Percentiles rank a stretch among this genome's conserved stretches.
phyloP scores from a whole-genome alignment of 2,797 vertebrate genomes.

The Pachyuromys duprasi region DNA sequence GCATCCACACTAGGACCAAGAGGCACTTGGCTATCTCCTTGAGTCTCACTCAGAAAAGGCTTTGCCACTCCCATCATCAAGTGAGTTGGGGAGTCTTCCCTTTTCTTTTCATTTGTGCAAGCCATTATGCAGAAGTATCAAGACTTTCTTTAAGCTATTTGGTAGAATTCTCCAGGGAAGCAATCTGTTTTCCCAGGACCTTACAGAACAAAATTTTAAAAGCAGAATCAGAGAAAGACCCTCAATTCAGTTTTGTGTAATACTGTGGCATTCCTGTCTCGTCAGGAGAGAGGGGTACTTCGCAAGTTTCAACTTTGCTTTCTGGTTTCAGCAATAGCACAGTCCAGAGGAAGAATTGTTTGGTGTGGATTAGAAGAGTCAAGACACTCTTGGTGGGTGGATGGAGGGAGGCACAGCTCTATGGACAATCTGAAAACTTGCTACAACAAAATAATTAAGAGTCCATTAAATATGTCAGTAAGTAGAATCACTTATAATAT shows the following conservation, averaged over 20 bases:
- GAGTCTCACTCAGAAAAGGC: background rate
- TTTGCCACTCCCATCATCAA: background rate
- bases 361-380: too few species aligned
- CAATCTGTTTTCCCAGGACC: background rate
- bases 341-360: background rate
- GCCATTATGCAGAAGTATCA: background rate
- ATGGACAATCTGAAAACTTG: background rate
- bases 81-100: background rate
- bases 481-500: background rate
- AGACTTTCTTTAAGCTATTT: constrained; percentile 16
- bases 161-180: background rate
- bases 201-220: background rate
- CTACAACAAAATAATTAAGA: background rate
- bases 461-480: background rate
- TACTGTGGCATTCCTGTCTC: background rate
- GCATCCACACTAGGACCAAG: background rate
- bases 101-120: constrained; percentile 31
- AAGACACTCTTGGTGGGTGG: background rate
- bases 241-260: background rate
- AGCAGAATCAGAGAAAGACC: background rate
- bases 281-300: background rate
- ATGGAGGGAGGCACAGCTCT: too few species aligned
- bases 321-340: background rate
- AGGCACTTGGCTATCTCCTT: background rate
- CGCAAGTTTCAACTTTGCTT: background rate